Evolutionary conservation across 2,113 vertebrate genomes (phyloP).

Genomic region (Cichladusa arquata): DNA sequence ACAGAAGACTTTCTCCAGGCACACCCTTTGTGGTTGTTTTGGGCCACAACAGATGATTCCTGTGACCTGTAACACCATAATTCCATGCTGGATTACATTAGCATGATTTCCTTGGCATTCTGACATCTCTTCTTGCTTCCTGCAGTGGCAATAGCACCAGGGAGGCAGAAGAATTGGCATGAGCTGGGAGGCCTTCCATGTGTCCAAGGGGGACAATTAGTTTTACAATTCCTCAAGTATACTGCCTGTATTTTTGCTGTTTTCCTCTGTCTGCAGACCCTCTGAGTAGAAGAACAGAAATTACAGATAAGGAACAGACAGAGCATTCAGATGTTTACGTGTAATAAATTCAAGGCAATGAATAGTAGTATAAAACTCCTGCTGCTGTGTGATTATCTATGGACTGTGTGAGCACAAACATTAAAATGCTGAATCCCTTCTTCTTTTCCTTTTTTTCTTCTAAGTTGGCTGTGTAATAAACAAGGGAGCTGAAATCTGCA

Average conservation of each 20-base stretch:
- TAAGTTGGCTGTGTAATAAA: neutral
- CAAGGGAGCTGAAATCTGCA: neutral
- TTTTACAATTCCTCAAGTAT: neutral
- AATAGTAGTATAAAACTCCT: neutral
- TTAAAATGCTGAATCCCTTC: neutral
- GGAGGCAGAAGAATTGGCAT: neutral
- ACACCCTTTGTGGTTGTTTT: neutral
- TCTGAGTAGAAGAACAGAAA: neutral
- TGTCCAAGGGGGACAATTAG: neutral
- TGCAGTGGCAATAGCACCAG: rapidly evolving
- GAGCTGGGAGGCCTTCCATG: neutral
- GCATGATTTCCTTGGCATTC: rapidly evolving
- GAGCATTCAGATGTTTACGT: neutral
- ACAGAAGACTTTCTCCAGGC: neutral
- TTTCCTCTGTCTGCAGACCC: neutral
- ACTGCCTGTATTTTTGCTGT: neutral
- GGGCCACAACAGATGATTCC: neutral
- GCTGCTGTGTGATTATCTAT: neutral
- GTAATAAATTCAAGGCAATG: neutral
- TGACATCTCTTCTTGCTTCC: rapidly evolving
- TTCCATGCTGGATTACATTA: neutral
- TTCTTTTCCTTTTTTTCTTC: neutral
- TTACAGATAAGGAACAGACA: neutral
- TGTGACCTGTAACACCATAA: neutral
- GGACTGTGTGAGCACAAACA: neutral